phyloP scores from a whole-genome alignment of 2,888 invertebrate genomes.

The Ochropacha duplaris region DNA sequence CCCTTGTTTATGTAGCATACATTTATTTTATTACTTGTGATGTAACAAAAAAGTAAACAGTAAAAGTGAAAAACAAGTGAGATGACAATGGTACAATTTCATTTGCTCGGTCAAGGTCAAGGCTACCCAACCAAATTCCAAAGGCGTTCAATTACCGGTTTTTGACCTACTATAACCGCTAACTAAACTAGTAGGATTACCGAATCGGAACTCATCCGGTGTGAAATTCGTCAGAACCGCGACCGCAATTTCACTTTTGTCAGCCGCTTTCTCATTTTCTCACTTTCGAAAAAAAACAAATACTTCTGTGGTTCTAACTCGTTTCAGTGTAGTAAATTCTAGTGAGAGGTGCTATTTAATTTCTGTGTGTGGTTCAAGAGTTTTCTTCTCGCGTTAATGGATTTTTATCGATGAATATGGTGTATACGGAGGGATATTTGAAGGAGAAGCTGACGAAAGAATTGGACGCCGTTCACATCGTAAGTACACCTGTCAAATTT shows the following conservation, averaged over 20 bases:
- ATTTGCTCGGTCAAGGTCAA: slow-evolving; percentile 43
- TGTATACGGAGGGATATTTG: slow-evolving; percentile 85
- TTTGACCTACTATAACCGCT: slow-evolving; percentile 15
- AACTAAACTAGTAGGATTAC: slow-evolving; percentile 37
- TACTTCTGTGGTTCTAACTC: slow-evolving; percentile 52
- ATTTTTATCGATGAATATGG: slow-evolving; percentile 80
- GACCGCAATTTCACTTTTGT: slow-evolving; percentile 73
- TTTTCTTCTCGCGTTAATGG: slow-evolving; percentile 51
- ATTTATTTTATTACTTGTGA: not conserved
- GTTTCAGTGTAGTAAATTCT: slow-evolving; percentile 49
- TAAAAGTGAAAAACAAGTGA: not conserved
- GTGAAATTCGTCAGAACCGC: slow-evolving; percentile 68
- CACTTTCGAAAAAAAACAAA: slow-evolving; percentile 68
- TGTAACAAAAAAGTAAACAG: not conserved
- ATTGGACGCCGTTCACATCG: slow-evolving; percentile 87
- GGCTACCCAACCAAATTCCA: slow-evolving; percentile 35
- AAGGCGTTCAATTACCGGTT: slow-evolving; percentile 16
- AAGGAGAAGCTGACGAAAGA: slow-evolving; percentile 86
- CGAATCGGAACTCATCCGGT: slow-evolving; percentile 45
- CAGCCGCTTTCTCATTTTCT: slow-evolving; percentile 67
- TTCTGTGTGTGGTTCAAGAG: slow-evolving; percentile 51
- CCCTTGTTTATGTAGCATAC: too few species aligned
- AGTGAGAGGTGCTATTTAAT: slow-evolving; percentile 48
- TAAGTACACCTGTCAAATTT: slow-evolving; percentile 83
- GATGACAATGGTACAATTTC: slow-evolving; percentile 12